Evolutionary conservation across 2,888 invertebrate species (phyloP).

Genomic region (Dendrolimus pini): DNA sequence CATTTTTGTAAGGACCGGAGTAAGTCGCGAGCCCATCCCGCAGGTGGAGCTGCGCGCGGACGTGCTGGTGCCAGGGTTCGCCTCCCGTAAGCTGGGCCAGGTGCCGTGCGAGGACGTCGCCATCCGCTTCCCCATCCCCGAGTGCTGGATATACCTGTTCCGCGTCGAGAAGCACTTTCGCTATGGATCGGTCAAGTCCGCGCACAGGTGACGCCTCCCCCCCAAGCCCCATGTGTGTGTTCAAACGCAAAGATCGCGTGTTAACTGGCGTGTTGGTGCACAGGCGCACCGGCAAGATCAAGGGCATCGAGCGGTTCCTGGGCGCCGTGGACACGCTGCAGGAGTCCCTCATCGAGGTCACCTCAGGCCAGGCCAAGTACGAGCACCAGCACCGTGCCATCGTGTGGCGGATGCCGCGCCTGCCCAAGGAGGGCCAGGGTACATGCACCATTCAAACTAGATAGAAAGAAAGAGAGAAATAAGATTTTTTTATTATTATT

Average conservation of each 20-base stretch:
- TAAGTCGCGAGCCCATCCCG: neutral
- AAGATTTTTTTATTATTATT: no score
- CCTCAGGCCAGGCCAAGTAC: slow-evolving; percentile 98
- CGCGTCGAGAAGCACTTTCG: slow-evolving; percentile 98
- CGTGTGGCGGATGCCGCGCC: slow-evolving; percentile 97
- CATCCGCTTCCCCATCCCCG: slow-evolving; percentile 97
- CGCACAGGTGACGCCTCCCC: slow-evolving; percentile 76
- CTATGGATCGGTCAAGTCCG: slow-evolving; percentile 97
- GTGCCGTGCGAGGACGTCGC: slow-evolving; percentile 98
- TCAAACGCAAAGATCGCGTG: no score
- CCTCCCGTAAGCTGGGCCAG: slow-evolving; percentile 95
- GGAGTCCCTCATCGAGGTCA: slow-evolving; percentile 95
- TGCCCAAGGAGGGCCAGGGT: slow-evolving; percentile 99
- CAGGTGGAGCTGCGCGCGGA: slow-evolving; percentile 96
- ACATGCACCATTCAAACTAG: slow-evolving; percentile 5
- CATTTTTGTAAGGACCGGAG: no score
- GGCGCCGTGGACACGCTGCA: slow-evolving; percentile 94
- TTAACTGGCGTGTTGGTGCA: slow-evolving; percentile 6
- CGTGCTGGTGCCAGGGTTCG: slow-evolving; percentile 97
- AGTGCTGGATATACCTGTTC: slow-evolving; percentile 99
- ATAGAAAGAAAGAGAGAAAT: no score
- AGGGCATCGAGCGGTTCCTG: slow-evolving; percentile 93
- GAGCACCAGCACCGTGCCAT: slow-evolving; percentile 98
- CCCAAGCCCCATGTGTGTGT: neutral
- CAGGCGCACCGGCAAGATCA: slow-evolving; percentile 91